Evolutionary conservation across 1,140 invertebrate species (phyloP).

Genomic region (Neotoxoptera formosana): DNA sequence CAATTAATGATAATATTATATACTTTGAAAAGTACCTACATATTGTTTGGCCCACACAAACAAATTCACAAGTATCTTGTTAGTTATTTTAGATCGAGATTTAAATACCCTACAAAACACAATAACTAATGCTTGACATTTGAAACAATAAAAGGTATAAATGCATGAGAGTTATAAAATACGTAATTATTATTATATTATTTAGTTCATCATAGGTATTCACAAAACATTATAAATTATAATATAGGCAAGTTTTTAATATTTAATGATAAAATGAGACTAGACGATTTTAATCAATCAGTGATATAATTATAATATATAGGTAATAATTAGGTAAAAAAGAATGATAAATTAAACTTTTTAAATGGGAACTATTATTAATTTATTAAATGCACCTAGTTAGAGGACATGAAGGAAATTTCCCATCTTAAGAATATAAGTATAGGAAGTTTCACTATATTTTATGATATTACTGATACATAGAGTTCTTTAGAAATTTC

Average conservation of each 20-base stretch:
- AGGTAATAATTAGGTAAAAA: no score
- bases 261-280: neutral
- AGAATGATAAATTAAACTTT: no score
- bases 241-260: no score
- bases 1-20: neutral
- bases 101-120: neutral
- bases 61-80: neutral
- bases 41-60: neutral
- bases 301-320: neutral
- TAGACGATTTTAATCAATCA: neutral
- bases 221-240: neutral
- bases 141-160: neutral
- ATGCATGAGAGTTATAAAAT: neutral
- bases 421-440: neutral
- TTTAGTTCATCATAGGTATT: neutral
- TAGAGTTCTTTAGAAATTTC: neutral
- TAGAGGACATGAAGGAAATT: neutral
- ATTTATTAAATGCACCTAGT: neutral
- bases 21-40: constrained; percentile 5
- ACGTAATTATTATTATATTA: neutral
- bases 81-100: neutral
- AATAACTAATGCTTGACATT: neutral
- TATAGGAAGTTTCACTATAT: neutral
- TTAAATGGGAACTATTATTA: neutral
- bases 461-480: neutral